These are phyloP conservation scores for Gnathonemus echidnorhynchus DNA, from an alignment of 2,113 vertebrate species.

Conservation along the genomic window DNA sequence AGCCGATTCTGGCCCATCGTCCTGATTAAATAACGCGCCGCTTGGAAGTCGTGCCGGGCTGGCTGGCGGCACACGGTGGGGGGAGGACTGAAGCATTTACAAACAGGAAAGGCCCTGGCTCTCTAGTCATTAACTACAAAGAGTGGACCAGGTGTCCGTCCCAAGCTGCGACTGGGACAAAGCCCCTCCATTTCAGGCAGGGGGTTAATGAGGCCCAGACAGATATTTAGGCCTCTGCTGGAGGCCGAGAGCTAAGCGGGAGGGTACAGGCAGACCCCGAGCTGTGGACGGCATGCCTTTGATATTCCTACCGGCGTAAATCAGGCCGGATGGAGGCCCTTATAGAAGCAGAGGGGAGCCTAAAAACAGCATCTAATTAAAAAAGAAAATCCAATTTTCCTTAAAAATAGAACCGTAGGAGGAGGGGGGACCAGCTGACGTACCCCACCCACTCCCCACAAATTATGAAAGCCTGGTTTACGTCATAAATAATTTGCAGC, in stretches of 20 bases:
- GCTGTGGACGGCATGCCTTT: constrained; percentile 35
- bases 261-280: background rate
- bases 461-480: background rate
- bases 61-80: background rate
- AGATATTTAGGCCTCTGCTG: background rate
- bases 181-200: background rate
- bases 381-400: constrained; percentile 32
- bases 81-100: background rate
- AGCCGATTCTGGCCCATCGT: background rate
- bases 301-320: constrained; percentile 45
- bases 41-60: background rate
- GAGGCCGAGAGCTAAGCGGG: background rate
- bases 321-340: constrained; percentile 37
- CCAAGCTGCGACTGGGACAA: background rate
- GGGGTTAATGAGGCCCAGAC: background rate
- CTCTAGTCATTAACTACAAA: constrained; percentile 26
- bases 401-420: constrained; percentile 35
- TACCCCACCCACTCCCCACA: constrained; percentile 16
- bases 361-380: constrained; percentile 22
- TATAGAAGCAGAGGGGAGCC: constrained; percentile 19
- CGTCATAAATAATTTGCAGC: background rate
- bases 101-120: background rate
- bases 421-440: constrained; percentile 29
- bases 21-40: constrained; percentile 24
- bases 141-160: background rate